phyloP scores from a whole-genome alignment of 1,140 invertebrate species.

The Phymastichus coffea region DNA sequence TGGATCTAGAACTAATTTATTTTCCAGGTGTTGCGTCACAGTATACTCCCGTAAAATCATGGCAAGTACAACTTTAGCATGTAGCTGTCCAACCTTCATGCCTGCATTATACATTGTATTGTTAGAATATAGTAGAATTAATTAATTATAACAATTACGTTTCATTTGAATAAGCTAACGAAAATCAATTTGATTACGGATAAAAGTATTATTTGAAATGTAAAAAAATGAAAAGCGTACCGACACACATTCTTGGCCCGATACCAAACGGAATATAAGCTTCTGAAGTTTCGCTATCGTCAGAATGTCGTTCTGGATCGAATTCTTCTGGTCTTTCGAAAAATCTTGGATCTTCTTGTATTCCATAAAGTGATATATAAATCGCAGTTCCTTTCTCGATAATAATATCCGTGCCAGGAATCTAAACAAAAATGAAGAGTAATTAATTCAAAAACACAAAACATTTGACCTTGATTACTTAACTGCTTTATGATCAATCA shows the following conservation, averaged over 20 bases:
- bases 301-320: conserved; percentile 55
- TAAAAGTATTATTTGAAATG: too few relatives aligned
- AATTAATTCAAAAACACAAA: too few relatives aligned
- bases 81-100: conserved; percentile 63
- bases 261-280: conserved; percentile 45
- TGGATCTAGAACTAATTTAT: conserved; percentile 15
- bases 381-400: conserved; percentile 48
- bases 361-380: conserved; percentile 32
- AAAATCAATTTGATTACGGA: too few relatives aligned
- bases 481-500: too few relatives aligned
- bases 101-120: too few relatives aligned
- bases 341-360: conserved; percentile 51
- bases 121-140: too few relatives aligned
- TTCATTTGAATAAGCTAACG: too few relatives aligned
- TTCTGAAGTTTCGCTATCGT: conserved; percentile 38
- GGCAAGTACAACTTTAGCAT: conserved; percentile 62
- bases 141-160: too few relatives aligned
- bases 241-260: conserved; percentile 41
- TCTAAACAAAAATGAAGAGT: conserved; percentile 26
- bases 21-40: conserved; percentile 45
- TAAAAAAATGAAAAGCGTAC: too few relatives aligned
- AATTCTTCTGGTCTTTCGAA: conserved; percentile 54
- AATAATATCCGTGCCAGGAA: conserved; percentile 47
- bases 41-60: conserved; percentile 52
- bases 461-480: too few relatives aligned